Evolutionary conservation across 2,113 vertebrate genomes (phyloP), one percentile per base, ranked within the genome.

Genomic region (Phalacrocorax aristotelis): DNA sequence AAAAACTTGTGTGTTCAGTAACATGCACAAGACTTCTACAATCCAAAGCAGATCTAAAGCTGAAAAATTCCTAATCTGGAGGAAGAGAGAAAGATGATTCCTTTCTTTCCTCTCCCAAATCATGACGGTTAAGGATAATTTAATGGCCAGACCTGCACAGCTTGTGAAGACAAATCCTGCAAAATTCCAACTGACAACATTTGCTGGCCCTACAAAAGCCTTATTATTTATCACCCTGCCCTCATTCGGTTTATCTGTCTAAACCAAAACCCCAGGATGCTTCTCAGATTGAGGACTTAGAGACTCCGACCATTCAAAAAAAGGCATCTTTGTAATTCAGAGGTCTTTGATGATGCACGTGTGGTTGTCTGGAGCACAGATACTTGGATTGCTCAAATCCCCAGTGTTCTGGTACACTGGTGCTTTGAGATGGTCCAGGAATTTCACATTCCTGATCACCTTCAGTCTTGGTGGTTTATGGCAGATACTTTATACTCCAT

Each of bases 371-470:
- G 93, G 84, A 87, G 88, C 0, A 9, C 90, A 97, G 79, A 92
- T 3, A 92, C 30, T 85, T 27, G 44, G 83, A 65, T 4, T 61
- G 54, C 15, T 94, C 84, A 94, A 95, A 95, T 94, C 83, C 95
- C 94, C 61, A 51, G 0, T 8, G 72, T 52, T 92, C 76, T 94
- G 76, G 72, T 66, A 78, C 42, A 22, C 51, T 58, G 64, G 57
- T 87, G 87, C 83, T 87, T 62, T 90, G 94, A 93, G 78, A 94
- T 66, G 94, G 70, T 77, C 58, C 93, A 96, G 95, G 94, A 97
- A 91, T 85, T 95, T 83, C 87, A 95, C 90, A 92, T 76, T 95
- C 87, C 93, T 89, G 48, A 89, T 91, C 92, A 95, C 89, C 93
- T 97, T 90, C 8, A 0, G n/a, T 42, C 84, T 85, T 54, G 32